Conservation (phyloP, 2,113 vertebrate species). For the Haplochromis burtoni region DNA sequence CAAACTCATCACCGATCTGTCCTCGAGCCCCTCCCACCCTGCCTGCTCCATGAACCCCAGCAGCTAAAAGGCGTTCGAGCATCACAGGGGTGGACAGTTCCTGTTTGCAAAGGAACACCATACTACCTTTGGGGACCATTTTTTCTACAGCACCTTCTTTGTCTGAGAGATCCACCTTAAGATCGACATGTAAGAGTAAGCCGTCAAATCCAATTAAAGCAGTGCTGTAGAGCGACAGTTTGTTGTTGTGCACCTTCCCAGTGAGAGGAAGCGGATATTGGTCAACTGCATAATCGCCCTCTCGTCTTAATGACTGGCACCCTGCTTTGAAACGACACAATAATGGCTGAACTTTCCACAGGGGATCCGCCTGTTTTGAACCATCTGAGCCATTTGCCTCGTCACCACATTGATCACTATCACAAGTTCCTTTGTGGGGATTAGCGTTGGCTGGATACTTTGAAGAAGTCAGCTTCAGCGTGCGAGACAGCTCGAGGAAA, state of each 20-base stretch:
- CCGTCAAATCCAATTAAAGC: slow-evolving; percentile 62
- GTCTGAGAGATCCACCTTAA: slow-evolving; percentile 50
- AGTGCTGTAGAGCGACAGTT: slow-evolving; percentile 54
- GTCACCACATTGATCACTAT: not conserved
- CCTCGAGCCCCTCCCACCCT: slow-evolving; percentile 67
- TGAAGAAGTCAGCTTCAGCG: slow-evolving; percentile 42
- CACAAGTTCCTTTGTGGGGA: not conserved
- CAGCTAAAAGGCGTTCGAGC: slow-evolving; percentile 66
- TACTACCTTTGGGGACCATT: slow-evolving; percentile 61
- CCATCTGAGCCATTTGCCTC: not conserved
- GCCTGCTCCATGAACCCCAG: slow-evolving; percentile 68
- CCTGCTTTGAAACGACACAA: slow-evolving; percentile 57
- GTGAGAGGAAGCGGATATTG: slow-evolving; percentile 62
- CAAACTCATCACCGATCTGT: slow-evolving; percentile 72
- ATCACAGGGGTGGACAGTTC: slow-evolving; percentile 72
- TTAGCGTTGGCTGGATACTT: not conserved
- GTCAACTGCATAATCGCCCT: slow-evolving; percentile 60
- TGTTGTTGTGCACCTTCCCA: slow-evolving; percentile 8
- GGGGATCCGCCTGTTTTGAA: slow-evolving; percentile 37
- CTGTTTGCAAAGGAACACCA: slow-evolving; percentile 72
- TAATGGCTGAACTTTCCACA: slow-evolving; percentile 63
- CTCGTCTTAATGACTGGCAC: slow-evolving; percentile 47
- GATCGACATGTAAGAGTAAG: slow-evolving; percentile 63
- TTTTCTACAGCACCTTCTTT: slow-evolving; percentile 65
- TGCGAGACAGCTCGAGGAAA: slow-evolving; percentile 51